Evolutionary conservation across 2,113 vertebrate genomes (phyloP).

Genomic region (Tychaedon coryphoeus): DNA sequence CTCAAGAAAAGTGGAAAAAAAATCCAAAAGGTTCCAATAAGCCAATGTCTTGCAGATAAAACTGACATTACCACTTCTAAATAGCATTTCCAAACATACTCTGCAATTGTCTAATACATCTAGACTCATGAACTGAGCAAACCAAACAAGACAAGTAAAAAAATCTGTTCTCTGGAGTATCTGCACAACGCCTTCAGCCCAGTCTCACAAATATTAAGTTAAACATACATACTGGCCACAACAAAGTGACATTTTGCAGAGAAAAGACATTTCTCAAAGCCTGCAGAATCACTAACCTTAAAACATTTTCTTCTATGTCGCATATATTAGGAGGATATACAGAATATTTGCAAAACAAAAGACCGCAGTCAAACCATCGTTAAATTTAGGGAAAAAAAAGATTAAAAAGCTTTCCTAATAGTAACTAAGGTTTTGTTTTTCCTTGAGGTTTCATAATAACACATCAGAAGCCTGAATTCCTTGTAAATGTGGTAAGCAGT

Average conservation of each 20-base stretch:
- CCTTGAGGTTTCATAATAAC: conserved; percentile 2
- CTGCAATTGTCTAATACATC: not conserved
- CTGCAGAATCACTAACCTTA: not conserved
- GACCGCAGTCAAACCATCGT: not conserved
- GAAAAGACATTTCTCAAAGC: not conserved
- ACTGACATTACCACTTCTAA: not conserved
- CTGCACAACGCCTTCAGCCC: not conserved
- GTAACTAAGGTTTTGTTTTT: conserved; percentile 53
- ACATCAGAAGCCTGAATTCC: conserved; percentile 61
- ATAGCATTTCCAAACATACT: not conserved
- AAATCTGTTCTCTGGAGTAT: not conserved
- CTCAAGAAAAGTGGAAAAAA: not conserved
- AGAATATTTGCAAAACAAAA: not conserved
- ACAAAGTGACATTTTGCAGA: not conserved
- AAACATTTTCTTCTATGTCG: not conserved
- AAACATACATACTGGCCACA: not conserved
- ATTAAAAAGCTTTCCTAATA: not conserved
- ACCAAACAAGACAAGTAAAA: not conserved
- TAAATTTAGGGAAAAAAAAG: not conserved
- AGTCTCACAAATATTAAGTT: not conserved
- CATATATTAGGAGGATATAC: not conserved
- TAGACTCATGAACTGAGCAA: not conserved
- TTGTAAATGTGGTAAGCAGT: conserved; percentile 38
- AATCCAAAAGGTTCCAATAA: not conserved
- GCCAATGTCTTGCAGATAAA: not conserved